Evolutionary conservation across 2,888 invertebrate species (phyloP), one percentile per base, ranked within the genome.

Genomic region (Eurois occulta): DNA sequence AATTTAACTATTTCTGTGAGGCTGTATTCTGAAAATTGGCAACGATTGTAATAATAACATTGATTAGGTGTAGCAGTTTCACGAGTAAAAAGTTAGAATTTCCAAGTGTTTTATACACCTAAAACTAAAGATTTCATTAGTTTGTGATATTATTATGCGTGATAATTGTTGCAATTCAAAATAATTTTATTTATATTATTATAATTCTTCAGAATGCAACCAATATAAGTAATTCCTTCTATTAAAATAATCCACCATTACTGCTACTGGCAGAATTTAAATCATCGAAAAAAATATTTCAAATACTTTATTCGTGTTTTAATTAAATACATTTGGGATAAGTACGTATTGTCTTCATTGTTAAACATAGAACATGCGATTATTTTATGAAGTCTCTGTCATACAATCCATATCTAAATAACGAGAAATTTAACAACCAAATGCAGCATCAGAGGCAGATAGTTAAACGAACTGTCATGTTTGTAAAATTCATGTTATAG

Each of bases 401-500:
- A n/a, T 55, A 58, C 24, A 18, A 16, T 28, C 8, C 21, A n/a
- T 35, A 24, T 1, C 8, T 32, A 58, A 38, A 48, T 18, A 32
- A 68, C 24, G 6, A 18, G 2, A 58, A 69, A 3, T 18, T 48
- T n/a, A 35, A 18, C 7, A 43, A 55, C 7, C 2, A 35, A 46
- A 76, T 55, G 7, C 2, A 65, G 38, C 2, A 64, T 46, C n/a
- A 16, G 43, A 78, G 24, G 35, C 41, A 43, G 24, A n/a, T n/a
- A 60, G 24, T 60, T 58, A 60, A 80, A 71, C n/a, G 62, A 71
- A 62, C 58, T 64, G 41, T 55, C 62, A 62, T 41, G 41, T 58
- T 74, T 73, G 67, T 74, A 65, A 46, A 81, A 82, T 68, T 58
- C 13, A 83, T 58, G 58, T 60, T 60, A 28, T 21, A 58, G 21